phyloP scores from a whole-genome alignment of 2,888 invertebrate species.

The Tortricodes alternella region DNA sequence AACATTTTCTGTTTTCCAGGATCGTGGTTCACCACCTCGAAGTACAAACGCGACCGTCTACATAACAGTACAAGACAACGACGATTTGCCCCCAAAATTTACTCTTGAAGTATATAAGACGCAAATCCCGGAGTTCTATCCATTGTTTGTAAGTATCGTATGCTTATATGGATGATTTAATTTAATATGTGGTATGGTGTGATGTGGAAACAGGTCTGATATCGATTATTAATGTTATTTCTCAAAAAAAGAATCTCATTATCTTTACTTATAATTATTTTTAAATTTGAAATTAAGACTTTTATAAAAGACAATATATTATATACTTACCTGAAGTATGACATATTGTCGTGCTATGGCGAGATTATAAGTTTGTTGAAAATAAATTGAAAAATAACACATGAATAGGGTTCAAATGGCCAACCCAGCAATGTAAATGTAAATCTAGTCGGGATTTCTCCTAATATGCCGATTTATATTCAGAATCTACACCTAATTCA shows the following conservation, averaged over 20 bases:
- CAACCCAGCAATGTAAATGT: not conserved
- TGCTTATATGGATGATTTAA: not conserved
- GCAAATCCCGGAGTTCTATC: constrained; percentile 91
- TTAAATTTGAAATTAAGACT: no score
- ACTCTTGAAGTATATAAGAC: constrained; percentile 90
- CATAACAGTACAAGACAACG: constrained; percentile 89
- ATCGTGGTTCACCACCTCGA: constrained; percentile 90
- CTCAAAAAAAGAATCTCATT: no score
- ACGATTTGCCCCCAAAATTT: constrained; percentile 92
- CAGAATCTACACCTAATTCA: constrained; percentile 9
- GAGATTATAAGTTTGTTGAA: no score
- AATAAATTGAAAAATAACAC: no score
- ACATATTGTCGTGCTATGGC: no score
- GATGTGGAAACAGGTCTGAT: no score
- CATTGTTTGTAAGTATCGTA: constrained; percentile 86
- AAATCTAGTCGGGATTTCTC: not conserved
- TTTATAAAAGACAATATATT: no score
- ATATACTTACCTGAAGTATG: no score
- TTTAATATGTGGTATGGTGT: no score
- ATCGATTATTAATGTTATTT: no score
- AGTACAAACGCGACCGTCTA: constrained; percentile 88
- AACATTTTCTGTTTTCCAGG: constrained; percentile 79
- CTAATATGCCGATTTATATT: not conserved
- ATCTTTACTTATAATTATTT: no score
- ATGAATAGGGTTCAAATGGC: not conserved